Conservation (phyloP, 2,888 invertebrate genomes). For the Sminthurinus aureus region DNA sequence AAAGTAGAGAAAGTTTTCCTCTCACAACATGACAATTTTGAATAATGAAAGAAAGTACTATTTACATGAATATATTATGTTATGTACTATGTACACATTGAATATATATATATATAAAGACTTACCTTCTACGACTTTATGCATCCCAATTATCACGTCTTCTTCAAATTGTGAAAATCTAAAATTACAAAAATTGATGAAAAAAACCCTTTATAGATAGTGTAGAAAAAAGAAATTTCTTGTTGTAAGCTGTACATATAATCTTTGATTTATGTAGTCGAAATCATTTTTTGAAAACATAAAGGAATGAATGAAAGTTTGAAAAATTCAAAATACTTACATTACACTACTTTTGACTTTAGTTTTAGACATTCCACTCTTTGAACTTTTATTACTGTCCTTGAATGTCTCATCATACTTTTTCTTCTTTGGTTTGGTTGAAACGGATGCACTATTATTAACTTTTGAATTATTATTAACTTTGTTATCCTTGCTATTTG, state of each 20-base stretch:
- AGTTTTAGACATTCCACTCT: conserved; percentile 56
- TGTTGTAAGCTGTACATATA: no score
- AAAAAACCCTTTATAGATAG: not conserved
- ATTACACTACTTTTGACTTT: conserved; percentile 59
- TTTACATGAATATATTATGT: no score
- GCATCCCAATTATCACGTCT: conserved; percentile 87
- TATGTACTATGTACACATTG: no score
- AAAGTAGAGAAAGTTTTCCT: no score
- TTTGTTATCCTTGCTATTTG: conserved; percentile 40
- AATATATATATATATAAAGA: no score
- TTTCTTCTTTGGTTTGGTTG: conserved; percentile 30
- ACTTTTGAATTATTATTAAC: conserved; percentile 18
- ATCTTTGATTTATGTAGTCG: not conserved
- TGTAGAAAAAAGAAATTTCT: no score
- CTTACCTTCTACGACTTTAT: conserved; percentile 79
- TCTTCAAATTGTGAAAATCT: conserved; percentile 80
- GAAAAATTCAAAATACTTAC: conserved; percentile 47
- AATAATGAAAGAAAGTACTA: no score
- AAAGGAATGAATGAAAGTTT: not conserved
- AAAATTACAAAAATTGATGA: not conserved
- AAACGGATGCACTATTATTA: conserved; percentile 10
- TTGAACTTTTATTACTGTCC: conserved; percentile 26
- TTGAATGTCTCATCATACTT: conserved; percentile 22
- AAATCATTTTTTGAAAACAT: not conserved
- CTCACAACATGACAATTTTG: no score